Base-by-base conservation (phyloP, 2,797 vertebrate species). In the Spheniscus humboldti region DNA sequence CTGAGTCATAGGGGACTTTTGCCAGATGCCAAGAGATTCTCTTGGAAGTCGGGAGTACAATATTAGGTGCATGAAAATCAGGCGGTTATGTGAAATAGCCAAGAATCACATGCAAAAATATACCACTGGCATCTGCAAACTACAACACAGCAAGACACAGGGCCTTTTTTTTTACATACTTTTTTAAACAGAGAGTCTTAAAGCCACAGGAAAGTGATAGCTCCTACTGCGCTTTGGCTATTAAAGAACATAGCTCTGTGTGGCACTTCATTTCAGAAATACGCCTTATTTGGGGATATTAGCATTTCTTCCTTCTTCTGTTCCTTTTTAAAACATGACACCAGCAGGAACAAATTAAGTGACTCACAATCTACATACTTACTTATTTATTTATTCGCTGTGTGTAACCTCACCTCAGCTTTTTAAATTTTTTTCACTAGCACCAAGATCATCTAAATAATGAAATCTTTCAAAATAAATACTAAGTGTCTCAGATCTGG, bases 91-190 rank as follows among this genome's bases (percentile, higher is more conserved):
- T 55, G 66, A 96, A 92, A 92, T 59, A 94, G 82, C 45, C 43
- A 81, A 92, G 81, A 96, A 94, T 78, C 64, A n/a, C 62, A 88
- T 52, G 69, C 76, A 94, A 88, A 97, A 94, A 88, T 63, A 90
- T 53, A 88, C 73, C 90, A 55, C 64, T 63, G 75, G 68, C 59
- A 94, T 45, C 2, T 1, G 78, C 55, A 83, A 77, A 86, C 79
- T 74, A 60, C 69, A 91, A 50, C 59, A 86, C 52, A 92, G 55
- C 55, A 83, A 84, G 75, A 56, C 60, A 60, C 52, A 47, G 66
- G 2, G 23, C 28, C 73, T 75, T 75, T 71, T 66, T 66, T 57
- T 17, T 5, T 43, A 87, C 41, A 43, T 19, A 68, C 27, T 48
- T 57, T 80, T 76, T 80, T 48, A 68, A 92, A 67, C 20, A 66